Evolutionary conservation across 2,113 vertebrate genomes (phyloP), one percentile per base, ranked within the genome.

Genomic region (Paracanthobrama guichenoti): DNA sequence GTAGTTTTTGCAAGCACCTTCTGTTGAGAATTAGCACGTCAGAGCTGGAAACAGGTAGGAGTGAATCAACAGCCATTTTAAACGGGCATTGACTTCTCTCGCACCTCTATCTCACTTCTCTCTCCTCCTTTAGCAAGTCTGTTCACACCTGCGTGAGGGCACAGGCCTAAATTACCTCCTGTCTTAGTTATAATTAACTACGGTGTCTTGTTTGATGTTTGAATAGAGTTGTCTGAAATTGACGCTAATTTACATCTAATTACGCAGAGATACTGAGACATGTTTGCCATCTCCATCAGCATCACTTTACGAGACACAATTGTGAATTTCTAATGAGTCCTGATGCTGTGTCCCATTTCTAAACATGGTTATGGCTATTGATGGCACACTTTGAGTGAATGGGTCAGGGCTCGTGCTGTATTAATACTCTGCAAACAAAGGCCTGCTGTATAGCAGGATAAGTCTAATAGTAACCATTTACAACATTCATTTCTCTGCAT

Each of bases 11-110:
- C 75, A 42, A 60, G 75, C 75, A 78, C 75, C 75, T 78, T 78
- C 75, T 78, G 75, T 14, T 16, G 39, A 62, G 26, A 67, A 85
- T 85, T 85, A 80, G 66, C 84, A 85, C 44, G 14, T 80, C 53
- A 42, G 24, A 72, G 35, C 7, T 69, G n/a, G 75, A 44, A 50
- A 55, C 35, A 80, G 55, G 46, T 69, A 57, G 60, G 62, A 67
- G 73, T 53, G 74, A 78, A 69, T 46, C 60, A 66, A 86, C 48
- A 77, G 72, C 35, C 57, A 24, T 20, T 39, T 78, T 78, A 59
- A 60, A 22, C 4, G 53, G 39, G 50, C n/a, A 6, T 77, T 39
- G 39, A 16, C 50, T 60, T 11, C 22, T 44, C 53, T 81, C 71
- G 22, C 59, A 64, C 79, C 22, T 62, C 20, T 72, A 44, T 64